Conservation (phyloP, 2,113 vertebrate genomes). For the Chaenogobius annularis region DNA sequence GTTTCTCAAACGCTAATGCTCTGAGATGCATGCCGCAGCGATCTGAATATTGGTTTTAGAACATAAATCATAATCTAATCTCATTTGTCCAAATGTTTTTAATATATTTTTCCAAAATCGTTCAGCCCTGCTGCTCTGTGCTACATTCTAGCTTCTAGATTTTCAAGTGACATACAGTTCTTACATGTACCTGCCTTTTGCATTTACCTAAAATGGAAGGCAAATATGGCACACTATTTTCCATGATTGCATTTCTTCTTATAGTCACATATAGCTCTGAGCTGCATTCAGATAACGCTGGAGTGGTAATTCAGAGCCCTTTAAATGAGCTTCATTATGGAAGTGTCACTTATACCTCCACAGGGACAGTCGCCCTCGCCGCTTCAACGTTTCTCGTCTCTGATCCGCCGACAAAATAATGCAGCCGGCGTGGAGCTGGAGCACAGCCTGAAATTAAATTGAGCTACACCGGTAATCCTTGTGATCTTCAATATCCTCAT, state of each 20-base stretch:
- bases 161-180: no score
- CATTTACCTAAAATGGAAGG: slow-evolving; percentile 2
- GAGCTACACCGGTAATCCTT: slow-evolving; percentile 35
- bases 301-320: slow-evolving; percentile 8
- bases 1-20: background rate
- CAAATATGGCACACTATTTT: slow-evolving; percentile 6
- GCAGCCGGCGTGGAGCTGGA: slow-evolving; percentile 11
- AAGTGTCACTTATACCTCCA: slow-evolving; percentile 20
- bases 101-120: background rate
- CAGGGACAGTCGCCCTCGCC: slow-evolving; percentile 1
- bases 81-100: background rate
- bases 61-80: background rate
- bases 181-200: slow-evolving; percentile 1
- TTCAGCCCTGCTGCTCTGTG: background rate
- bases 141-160: background rate
- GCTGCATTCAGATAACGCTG: background rate
- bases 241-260: background rate
- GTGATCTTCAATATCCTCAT: slow-evolving; percentile 21
- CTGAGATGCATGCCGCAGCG: background rate
- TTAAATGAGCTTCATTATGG: slow-evolving; percentile 14
- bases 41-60: background rate
- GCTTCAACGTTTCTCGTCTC: slow-evolving; percentile 15
- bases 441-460: slow-evolving; percentile 17
- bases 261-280: background rate
- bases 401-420: slow-evolving; percentile 17